Base-by-base conservation (phyloP, 2,113 vertebrate species). In the Ophthalmolycus amberensis region DNA sequence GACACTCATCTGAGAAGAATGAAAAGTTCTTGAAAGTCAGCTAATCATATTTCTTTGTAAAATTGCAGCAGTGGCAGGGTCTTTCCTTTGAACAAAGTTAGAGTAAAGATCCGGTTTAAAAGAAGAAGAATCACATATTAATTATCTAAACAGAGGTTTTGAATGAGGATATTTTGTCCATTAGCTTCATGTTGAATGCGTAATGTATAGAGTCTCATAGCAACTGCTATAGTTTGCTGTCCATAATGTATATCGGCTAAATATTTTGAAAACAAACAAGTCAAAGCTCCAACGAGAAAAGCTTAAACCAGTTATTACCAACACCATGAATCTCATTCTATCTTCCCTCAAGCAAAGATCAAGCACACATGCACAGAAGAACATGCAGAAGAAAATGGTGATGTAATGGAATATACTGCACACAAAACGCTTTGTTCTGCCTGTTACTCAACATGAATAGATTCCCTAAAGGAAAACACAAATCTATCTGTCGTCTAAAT, bases 61-160 rank as follows among this genome's bases (percentile, higher is more conserved):
- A 32, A 42, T 12, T 44, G 12, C 72, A 22, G 42, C n/a, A 75
- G 12, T 16, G 27, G 22, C 50, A 38, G 15, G 5, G 22, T 63
- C 7, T 83, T 52, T 69, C 22, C 54, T 88, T 80, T 84, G 32
- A 81, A 82, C 38, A 75, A 83, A 81, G 54, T 75, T 76, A 74
- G 29, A 69, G 70, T n/a, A 71, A 40, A 32, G 72, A 5, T 54
- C 44, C 7, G 32, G 18, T 80, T 78, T 29, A 67, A 78, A 66
- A 40, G 18, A 14, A 72, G 52, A 56, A 56, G 2, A 76, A 48
- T 29, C 4, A 32, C 8, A 11, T 1, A 56, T 71, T 11, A 46
- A 32, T 38, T 11, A 71, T 67, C 5, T 64, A 73, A 72, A 63
- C 63, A 9, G 42, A 16, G 42, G n/a, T 54, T 42, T 16, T 72